A percentile compares a stretch with the other conserved stretches of the same genome.
Conservation (phyloP, 1,140 invertebrate genomes). For the Drosophila micromelanica region DNA sequence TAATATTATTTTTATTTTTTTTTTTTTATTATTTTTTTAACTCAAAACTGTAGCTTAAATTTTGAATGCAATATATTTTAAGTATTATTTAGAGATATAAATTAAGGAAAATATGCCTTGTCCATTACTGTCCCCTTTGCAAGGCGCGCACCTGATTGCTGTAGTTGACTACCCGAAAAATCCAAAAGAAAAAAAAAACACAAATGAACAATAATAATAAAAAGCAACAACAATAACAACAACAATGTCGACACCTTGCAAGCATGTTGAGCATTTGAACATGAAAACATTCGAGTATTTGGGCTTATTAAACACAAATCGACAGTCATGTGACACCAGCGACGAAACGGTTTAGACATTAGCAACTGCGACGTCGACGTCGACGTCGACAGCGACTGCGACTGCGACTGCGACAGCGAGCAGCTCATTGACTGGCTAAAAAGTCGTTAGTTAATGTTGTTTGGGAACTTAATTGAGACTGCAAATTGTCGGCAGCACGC, state of each 20-base stretch:
- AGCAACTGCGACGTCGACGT: not conserved
- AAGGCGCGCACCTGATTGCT: constrained; percentile 13
- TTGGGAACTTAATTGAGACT: constrained; percentile 43
- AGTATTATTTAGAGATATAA: too few relatives aligned
- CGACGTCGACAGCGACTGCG: constrained; percentile 8
- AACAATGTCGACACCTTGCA: constrained; percentile 56
- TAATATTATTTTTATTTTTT: too few relatives aligned
- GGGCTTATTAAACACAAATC: constrained; percentile 72
- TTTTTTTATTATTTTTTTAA: too few relatives aligned
- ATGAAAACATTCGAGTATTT: constrained; percentile 15
- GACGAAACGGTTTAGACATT: constrained; percentile 24
- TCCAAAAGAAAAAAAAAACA: constrained; percentile 29
- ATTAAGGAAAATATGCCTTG: too few relatives aligned
- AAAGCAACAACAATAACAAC: constrained; percentile 2
- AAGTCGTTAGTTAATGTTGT: constrained; percentile 39
- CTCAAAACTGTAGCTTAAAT: too few relatives aligned
- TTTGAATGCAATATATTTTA: too few relatives aligned
- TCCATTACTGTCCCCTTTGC: not conserved
- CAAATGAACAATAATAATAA: constrained; percentile 1
- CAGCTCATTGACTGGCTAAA: constrained; percentile 43
- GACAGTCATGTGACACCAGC: constrained; percentile 69
- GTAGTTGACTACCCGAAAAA: constrained; percentile 5
- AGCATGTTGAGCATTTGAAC: constrained; percentile 38
- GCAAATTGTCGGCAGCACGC: constrained; percentile 22
- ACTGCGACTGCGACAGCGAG: not conserved